A percentile compares a stretch with the other conserved stretches of the same genome.
Evolutionary conservation across 2,888 invertebrate species (phyloP).

Genomic region (Drosophila algonquin): DNA sequence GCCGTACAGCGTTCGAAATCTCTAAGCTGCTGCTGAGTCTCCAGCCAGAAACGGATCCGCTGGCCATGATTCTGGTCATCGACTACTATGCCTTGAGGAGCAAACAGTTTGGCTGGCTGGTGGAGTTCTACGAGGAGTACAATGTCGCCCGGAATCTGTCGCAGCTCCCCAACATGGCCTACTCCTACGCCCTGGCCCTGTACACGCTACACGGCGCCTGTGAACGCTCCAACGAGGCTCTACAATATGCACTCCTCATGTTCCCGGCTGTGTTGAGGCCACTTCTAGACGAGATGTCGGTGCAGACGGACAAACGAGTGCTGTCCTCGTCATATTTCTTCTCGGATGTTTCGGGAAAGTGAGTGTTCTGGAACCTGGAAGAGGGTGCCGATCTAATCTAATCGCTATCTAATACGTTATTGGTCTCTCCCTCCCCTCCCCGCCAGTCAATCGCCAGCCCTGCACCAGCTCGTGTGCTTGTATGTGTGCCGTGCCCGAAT

Average conservation of each 20-base stretch:
- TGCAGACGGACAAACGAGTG: constrained; percentile 88
- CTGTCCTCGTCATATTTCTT: constrained; percentile 84
- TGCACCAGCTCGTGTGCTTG: constrained; percentile 89
- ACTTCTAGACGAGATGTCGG: constrained; percentile 90
- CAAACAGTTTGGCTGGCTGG: constrained; percentile 89
- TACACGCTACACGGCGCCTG: constrained; percentile 86
- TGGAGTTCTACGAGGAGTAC: constrained; percentile 86
- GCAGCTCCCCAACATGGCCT: constrained; percentile 94
- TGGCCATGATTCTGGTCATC: constrained; percentile 90
- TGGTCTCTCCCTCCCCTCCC: constrained; percentile 9
- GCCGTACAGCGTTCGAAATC: constrained; percentile 93
- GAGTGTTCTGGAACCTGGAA: constrained; percentile 27
- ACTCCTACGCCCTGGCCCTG: constrained; percentile 90
- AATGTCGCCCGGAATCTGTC: constrained; percentile 88
- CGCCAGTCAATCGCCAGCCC: constrained; percentile 86
- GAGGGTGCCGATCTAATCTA: not conserved
- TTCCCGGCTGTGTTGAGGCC: constrained; percentile 91
- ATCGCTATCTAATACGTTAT: not conserved
- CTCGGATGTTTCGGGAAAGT: constrained; percentile 80
- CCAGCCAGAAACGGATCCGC: constrained; percentile 90
- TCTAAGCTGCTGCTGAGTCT: constrained; percentile 92
- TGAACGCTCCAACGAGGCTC: constrained; percentile 86
- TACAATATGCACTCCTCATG: constrained; percentile 92
- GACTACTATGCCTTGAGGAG: constrained; percentile 93
- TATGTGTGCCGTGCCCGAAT: constrained; percentile 90